Evolutionary conservation across 1,140 invertebrate species (phyloP).

Genomic region (Gryon sp.): DNA sequence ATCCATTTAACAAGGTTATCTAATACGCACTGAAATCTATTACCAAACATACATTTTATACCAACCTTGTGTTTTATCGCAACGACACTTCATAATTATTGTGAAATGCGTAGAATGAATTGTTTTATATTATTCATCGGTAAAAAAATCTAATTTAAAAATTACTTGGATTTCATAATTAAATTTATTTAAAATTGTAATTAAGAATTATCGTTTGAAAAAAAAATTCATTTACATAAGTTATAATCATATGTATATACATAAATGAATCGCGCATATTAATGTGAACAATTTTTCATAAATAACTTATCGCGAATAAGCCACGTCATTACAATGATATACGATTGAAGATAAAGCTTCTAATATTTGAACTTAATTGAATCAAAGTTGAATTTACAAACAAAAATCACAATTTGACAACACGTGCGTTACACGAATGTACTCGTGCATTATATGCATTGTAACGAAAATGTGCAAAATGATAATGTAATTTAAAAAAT

Average conservation of each 20-base stretch:
- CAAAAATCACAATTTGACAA: conserved; percentile 14
- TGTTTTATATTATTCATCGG: neutral
- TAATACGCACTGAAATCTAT: neutral
- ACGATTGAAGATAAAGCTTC: conserved; percentile 30
- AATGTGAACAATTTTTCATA: conserved; percentile 26
- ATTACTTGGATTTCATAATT: neutral
- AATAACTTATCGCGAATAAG: conserved; percentile 28
- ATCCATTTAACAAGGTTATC: neutral
- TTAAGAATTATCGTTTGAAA: conserved; percentile 12
- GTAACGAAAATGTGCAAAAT: too few relatives aligned
- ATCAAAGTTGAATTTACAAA: conserved; percentile 22
- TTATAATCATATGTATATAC: conserved; percentile 9
- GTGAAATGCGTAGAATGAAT: conserved; percentile 6
- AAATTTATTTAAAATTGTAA: conserved; percentile 18
- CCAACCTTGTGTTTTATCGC: conserved; percentile 4
- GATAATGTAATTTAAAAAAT: conserved; percentile 16
- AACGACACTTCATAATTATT: conserved; percentile 13
- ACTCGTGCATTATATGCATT: too few relatives aligned
- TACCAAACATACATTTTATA: neutral
- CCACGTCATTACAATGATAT: conserved; percentile 26
- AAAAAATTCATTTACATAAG: conserved; percentile 6
- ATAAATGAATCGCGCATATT: conserved; percentile 19
- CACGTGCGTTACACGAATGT: neutral
- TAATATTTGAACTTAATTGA: conserved; percentile 31
- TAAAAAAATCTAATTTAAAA: neutral